A percentile compares a stretch with the other conserved stretches of the same genome.
Evolutionary conservation across 2,888 invertebrate genomes (phyloP).

Genomic region (Temnothorax unifasciatus): DNA sequence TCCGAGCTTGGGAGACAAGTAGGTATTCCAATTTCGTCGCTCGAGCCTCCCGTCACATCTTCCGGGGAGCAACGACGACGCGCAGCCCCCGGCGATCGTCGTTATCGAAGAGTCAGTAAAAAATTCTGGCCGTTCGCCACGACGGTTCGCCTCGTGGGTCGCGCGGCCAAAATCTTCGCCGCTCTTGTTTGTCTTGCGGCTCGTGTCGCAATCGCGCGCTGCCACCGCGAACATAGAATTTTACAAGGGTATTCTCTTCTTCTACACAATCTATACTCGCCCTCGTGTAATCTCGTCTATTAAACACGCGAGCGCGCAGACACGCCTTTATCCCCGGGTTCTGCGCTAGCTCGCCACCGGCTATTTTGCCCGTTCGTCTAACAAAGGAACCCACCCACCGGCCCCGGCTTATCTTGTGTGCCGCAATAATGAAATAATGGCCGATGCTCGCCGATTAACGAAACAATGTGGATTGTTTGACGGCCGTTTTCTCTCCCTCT

Average conservation of each 20-base stretch:
- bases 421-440: constrained; percentile 62
- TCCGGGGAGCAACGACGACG: neutral
- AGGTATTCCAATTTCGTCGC: constrained; percentile 33
- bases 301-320: constrained; percentile 56
- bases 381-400: constrained; percentile 48
- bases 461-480: constrained; percentile 57
- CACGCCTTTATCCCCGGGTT: constrained; percentile 47
- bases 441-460: constrained; percentile 57
- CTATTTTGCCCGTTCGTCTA: constrained; percentile 44
- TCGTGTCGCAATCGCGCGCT: constrained; percentile 54
- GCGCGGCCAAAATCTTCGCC: constrained; percentile 30
- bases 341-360: constrained; percentile 42
- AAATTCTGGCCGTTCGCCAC: constrained; percentile 47
- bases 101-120: constrained; percentile 45
- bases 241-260: constrained; percentile 31
- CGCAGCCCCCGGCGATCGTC: constrained; percentile 10
- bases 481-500: constrained; percentile 17
- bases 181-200: neutral
- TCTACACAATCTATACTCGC: too few species aligned
- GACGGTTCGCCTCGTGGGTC: neutral
- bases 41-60: constrained; percentile 44
- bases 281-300: constrained; percentile 61
- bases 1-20: neutral
- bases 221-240: constrained; percentile 57
- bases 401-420: constrained; percentile 36